Base-by-base conservation (phyloP, 2,888 invertebrate species). In the Muscina levida region DNA sequence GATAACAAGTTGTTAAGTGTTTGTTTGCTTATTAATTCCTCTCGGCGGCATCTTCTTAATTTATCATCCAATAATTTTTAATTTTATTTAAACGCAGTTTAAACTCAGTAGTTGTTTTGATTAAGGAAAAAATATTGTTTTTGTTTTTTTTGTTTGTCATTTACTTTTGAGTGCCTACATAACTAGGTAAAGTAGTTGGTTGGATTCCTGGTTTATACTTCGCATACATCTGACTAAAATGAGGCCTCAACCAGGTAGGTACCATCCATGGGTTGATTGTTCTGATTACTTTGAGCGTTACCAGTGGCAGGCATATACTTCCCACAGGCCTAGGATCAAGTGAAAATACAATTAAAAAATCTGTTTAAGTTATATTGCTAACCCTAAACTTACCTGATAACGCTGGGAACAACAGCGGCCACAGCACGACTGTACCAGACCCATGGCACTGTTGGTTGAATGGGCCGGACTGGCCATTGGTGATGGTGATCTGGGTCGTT, bases 401-500 rank as follows among this genome's bases (percentile, higher is more conserved):
- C 96, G 94, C 90, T 96, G 95, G 48, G 96, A 95, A 89, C 96
- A 96, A 91, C 96, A 96, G 84, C 95, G 93, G 48, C 94, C 94
- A 89, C 96, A 96, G 91, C 97, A 97, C 68, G 96, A 95, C 86
- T 96, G 95, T 88, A 96, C 91, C 82, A 94, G 91, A 74, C 93
- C 93, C 89, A 94, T 88, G 77, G 92, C 91, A 86, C 95, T 95
- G 79, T 94, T 94, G 67, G 95, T 94, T 70, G 96, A 96, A 91
- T 96, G 96, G 83, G 96, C 96, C 66, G 96, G 96, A 87, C 96
- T 96, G 77, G 96, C 96, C 89, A 96, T 92, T 19, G 97, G 96
- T 53, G 96, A 96, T 57, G 96, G 96, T 62, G 96, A 96, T 11
- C 96, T 96, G 0, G 97, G 97, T 89, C 97, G 93, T 91, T 97